A percentile compares a stretch with the other conserved stretches of the same genome.
phyloP scores from a whole-genome alignment of 2,113 vertebrate species.

The Burhinus oedicnemus region DNA sequence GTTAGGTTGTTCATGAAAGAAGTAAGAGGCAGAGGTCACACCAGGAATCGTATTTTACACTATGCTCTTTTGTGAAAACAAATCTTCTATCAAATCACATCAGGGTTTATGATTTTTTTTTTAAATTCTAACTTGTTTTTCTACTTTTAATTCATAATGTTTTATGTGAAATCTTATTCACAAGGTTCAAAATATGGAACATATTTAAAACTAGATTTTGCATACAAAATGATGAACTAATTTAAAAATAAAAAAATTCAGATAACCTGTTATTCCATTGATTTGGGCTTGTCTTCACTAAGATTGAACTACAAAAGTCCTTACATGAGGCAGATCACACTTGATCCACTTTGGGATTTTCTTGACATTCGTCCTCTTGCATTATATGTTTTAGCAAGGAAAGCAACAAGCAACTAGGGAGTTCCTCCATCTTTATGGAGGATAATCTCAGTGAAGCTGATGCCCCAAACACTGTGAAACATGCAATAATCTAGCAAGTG shows the following conservation, averaged over 20 bases:
- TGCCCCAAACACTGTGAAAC: neutral
- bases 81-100: neutral
- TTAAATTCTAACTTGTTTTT: neutral
- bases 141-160: neutral
- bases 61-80: neutral
- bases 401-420: neutral
- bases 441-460: neutral
- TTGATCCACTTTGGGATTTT: neutral
- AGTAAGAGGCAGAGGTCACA: neutral
- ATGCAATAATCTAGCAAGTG: neutral
- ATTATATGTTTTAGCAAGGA: neutral
- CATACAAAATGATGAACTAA: neutral
- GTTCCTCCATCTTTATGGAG: neutral
- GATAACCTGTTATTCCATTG: neutral
- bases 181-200: neutral
- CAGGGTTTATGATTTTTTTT: neutral
- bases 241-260: neutral
- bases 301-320: neutral
- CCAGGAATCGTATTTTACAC: neutral
- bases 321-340: neutral
- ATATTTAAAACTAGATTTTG: neutral
- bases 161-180: neutral
- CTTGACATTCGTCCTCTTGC: neutral
- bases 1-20: neutral
- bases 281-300: neutral